These are phyloP conservation scores for Ptiloglossa arizonensis DNA, from an alignment of 1,140 invertebrate species.

Conservation along the genomic window DNA sequence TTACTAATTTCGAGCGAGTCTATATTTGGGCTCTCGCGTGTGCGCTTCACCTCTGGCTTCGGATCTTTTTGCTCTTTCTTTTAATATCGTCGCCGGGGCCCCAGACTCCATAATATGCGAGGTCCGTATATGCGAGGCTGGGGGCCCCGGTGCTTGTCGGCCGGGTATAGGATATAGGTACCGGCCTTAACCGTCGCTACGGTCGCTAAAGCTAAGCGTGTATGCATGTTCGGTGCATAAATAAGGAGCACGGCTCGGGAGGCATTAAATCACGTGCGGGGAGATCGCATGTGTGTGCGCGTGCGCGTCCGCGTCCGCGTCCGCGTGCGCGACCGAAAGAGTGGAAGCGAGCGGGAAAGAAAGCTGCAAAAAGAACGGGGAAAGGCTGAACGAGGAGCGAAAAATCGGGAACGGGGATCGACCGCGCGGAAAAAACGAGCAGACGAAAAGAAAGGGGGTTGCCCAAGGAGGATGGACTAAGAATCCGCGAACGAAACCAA, in stretches of 20 bases:
- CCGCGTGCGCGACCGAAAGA: background rate
- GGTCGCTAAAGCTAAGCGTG: conserved; percentile 71
- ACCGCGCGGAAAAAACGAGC: conserved; percentile 14
- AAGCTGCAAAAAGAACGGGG: conserved; percentile 53
- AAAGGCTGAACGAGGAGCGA: conserved; percentile 54
- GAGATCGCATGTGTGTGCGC: conserved; percentile 69
- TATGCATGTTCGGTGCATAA: conserved; percentile 80
- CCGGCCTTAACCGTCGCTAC: conserved; percentile 68
- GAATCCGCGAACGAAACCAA: too few species aligned
- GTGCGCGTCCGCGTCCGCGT: conserved; percentile 19
- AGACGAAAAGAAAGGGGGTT: background rate
- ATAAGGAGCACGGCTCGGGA: conserved; percentile 76
- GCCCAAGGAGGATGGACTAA: background rate
- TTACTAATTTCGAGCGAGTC: conserved; percentile 75
- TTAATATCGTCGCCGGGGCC: conserved; percentile 65
- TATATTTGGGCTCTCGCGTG: conserved; percentile 67
- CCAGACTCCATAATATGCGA: conserved; percentile 73
- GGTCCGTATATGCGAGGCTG: conserved; percentile 65
- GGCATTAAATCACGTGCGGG: conserved; percentile 78
- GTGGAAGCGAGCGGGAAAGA: conserved; percentile 50
- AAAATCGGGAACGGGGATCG: conserved; percentile 37
- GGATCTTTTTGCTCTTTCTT: conserved; percentile 59
- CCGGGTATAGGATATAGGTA: conserved; percentile 71
- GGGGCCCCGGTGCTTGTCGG: conserved; percentile 68
- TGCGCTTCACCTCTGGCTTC: conserved; percentile 59